Conservation (phyloP, 2,113 vertebrate genomes). For the Mus musculus region GRCm39 chr12:74479501-74480000, state of each 20-base stretch:
- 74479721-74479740: too few relatives aligned
- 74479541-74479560: not conserved
- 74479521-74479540: not conserved
- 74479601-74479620: not conserved
- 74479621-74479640: not conserved
- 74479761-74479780: not conserved
- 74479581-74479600: not conserved
- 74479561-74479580: not conserved
- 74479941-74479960: not conserved
- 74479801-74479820: not conserved
- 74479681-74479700: not conserved
- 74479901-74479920: not conserved
- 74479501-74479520: not conserved
- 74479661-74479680: not conserved
- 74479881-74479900: not conserved
- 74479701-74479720: not conserved
- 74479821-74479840: not conserved
- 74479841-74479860: not conserved
- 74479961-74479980: not conserved
- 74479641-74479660: not conserved
- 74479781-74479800: not conserved
- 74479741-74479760: not conserved
- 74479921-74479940: constrained; percentile 41
- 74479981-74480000: not conserved
- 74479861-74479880: not conserved